Evolutionary conservation across 1,140 invertebrate species (phyloP).

Genomic region (Samia ricini): DNA sequence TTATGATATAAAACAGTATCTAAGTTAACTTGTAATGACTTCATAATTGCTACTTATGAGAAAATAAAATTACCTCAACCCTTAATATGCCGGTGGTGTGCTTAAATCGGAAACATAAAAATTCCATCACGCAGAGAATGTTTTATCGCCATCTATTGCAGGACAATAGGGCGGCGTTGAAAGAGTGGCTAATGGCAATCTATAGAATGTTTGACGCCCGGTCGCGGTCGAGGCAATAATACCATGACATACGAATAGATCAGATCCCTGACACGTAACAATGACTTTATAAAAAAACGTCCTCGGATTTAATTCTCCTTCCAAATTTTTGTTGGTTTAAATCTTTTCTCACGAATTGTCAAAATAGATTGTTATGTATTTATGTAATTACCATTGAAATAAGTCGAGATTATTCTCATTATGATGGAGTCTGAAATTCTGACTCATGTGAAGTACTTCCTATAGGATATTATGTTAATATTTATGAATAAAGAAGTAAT

Average conservation of each 20-base stretch:
- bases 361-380: not conserved
- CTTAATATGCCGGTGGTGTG: slow-evolving; percentile 33
- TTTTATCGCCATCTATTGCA: slow-evolving; percentile 63
- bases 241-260: slow-evolving; percentile 45
- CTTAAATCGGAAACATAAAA: slow-evolving; percentile 71
- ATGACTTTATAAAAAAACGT: slow-evolving; percentile 6
- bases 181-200: slow-evolving; percentile 45
- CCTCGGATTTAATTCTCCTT: not conserved
- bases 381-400: not conserved
- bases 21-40: not conserved
- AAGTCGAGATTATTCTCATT: not conserved
- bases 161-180: slow-evolving; percentile 64
- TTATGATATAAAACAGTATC: no score
- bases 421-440: not conserved
- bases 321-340: not conserved
- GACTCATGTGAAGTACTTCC: not conserved
- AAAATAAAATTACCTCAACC: not conserved
- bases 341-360: not conserved
- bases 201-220: slow-evolving; percentile 17
- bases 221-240: slow-evolving; percentile 14
- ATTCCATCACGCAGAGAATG: slow-evolving; percentile 68
- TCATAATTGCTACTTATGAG: not conserved
- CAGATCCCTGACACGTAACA: slow-evolving; percentile 8
- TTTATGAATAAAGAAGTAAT: no score
- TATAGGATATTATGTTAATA: not conserved